phyloP scores from a whole-genome alignment of 2,888 invertebrate genomes.

The Drosophila anceps region DNA sequence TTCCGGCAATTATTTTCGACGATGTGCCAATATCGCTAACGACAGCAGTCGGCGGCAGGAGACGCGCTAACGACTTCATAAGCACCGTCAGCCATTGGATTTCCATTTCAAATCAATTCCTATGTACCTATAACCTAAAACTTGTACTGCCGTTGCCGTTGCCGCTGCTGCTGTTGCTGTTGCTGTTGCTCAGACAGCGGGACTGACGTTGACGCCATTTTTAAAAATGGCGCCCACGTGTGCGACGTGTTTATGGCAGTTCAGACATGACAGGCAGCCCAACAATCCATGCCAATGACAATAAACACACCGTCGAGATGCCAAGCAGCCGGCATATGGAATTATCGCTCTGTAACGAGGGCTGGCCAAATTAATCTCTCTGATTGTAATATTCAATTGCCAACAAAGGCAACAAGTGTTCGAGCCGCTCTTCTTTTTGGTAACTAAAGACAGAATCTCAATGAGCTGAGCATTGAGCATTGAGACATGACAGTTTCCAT shows the following conservation, averaged over 20 bases:
- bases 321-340: constrained; percentile 18
- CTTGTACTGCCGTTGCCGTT: too few species aligned
- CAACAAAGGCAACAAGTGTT: background rate
- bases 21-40: constrained; percentile 70
- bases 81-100: constrained; percentile 53
- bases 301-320: constrained; percentile 39
- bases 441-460: background rate
- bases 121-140: constrained; percentile 41
- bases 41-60: constrained; percentile 8
- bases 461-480: too few species aligned
- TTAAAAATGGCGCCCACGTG: constrained; percentile 74
- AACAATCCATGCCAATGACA: constrained; percentile 48
- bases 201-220: constrained; percentile 68
- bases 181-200: constrained; percentile 48
- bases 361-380: background rate
- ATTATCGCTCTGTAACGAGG: background rate
- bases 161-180: constrained; percentile 1
- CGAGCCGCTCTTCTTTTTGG: background rate
- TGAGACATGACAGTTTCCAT: too few species aligned
- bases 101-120: constrained; percentile 67
- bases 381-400: background rate
- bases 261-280: constrained; percentile 34
- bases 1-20: constrained; percentile 80
- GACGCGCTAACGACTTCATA: constrained; percentile 73
- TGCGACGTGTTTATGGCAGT: constrained; percentile 75